phyloP scores from a whole-genome alignment of 2,113 vertebrate species.

The Paraplagusia blochii region DNA sequence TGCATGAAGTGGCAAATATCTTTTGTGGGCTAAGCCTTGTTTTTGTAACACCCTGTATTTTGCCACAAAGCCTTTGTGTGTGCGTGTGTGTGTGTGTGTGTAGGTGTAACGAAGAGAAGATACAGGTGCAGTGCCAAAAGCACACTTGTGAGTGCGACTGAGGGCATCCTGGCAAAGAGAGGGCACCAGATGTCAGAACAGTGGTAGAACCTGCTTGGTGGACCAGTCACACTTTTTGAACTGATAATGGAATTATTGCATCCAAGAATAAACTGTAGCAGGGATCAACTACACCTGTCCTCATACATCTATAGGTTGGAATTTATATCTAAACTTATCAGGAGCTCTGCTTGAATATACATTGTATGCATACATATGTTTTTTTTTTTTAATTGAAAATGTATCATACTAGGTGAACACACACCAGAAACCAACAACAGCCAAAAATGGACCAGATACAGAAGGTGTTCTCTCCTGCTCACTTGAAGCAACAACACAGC shows the following conservation, averaged over 20 bases:
- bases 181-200: conserved; percentile 80
- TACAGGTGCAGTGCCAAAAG: conserved; percentile 69
- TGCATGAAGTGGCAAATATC: conserved; percentile 17
- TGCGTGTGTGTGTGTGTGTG: conserved; percentile 31
- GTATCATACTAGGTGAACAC: too few relatives aligned
- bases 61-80: neutral
- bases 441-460: conserved; percentile 6
- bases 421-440: conserved; percentile 2
- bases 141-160: conserved; percentile 58
- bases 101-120: conserved; percentile 51
- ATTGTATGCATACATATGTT: too few relatives aligned
- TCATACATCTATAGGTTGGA: conserved; percentile 42
- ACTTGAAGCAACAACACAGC: conserved; percentile 23
- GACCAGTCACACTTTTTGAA: conserved; percentile 69
- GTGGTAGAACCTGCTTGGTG: conserved; percentile 69
- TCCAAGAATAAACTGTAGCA: conserved; percentile 74
- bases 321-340: conserved; percentile 30
- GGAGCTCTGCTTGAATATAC: too few relatives aligned
- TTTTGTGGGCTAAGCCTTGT: conserved; percentile 3
- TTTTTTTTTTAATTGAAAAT: too few relatives aligned
- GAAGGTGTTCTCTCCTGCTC: conserved; percentile 15
- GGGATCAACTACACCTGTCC: conserved; percentile 54
- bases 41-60: conserved; percentile 24
- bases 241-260: conserved; percentile 61
- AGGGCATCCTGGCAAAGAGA: conserved; percentile 76